These are phyloP conservation scores for Athalia cordata DNA, from an alignment of 2,888 invertebrate species.

Conservation along the genomic window DNA sequence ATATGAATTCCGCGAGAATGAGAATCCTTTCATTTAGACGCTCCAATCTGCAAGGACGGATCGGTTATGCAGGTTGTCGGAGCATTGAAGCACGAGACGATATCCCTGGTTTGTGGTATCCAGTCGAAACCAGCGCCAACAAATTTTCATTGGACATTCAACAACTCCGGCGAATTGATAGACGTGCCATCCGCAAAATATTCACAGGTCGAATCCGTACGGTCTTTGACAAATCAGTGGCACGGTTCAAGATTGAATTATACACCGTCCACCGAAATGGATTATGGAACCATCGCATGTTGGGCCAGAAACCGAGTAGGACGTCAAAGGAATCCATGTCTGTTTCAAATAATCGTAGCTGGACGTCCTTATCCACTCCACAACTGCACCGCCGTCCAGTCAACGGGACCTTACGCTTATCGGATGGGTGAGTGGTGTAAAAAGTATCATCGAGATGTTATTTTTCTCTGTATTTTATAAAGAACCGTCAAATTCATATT, in stretches of 20 bases:
- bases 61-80: conserved; percentile 87
- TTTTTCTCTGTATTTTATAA: too few species aligned
- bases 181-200: conserved; percentile 82
- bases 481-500: too few species aligned
- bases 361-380: conserved; percentile 91
- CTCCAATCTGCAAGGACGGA: conserved; percentile 75
- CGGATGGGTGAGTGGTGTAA: conserved; percentile 62
- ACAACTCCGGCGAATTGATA: conserved; percentile 90
- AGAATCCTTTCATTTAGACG: conserved; percentile 54
- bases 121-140: conserved; percentile 90
- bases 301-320: conserved; percentile 90
- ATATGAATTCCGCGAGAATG: not conserved
- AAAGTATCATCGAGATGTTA: not conserved
- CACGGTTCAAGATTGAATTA: conserved; percentile 86
- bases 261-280: conserved; percentile 89
- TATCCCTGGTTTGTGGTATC: conserved; percentile 88
- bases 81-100: conserved; percentile 91
- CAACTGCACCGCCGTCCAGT: conserved; percentile 84
- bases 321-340: conserved; percentile 87
- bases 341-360: conserved; percentile 90
- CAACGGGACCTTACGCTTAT: conserved; percentile 67
- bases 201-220: conserved; percentile 67
- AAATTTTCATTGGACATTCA: conserved; percentile 94
- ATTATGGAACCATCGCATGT: conserved; percentile 92
- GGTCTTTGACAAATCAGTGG: conserved; percentile 74